These are phyloP conservation scores for Tenthredo notha DNA, from an alignment of 2,888 invertebrate species.

Conservation along the genomic window DNA sequence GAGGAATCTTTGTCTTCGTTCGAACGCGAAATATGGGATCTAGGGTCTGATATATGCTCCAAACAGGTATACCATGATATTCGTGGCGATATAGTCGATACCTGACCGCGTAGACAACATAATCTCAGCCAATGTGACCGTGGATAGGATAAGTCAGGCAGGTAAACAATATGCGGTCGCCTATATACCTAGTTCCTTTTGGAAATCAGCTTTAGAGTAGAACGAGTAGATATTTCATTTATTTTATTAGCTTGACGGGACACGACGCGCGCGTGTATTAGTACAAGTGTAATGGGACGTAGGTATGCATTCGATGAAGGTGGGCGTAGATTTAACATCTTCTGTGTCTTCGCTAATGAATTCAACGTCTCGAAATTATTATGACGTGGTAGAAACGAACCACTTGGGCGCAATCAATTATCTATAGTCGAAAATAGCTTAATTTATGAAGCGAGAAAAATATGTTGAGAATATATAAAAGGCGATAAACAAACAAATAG, in stretches of 20 bases:
- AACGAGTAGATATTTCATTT: neutral
- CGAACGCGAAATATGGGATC: neutral
- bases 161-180: neutral
- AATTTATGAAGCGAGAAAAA: neutral
- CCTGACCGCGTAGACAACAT: conserved; percentile 3
- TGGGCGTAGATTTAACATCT: conserved; percentile 22
- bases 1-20: neutral
- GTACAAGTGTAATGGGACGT: neutral
- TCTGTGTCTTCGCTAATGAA: neutral
- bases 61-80: neutral
- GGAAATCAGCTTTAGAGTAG: neutral
- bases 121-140: conserved; percentile 3
- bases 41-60: neutral
- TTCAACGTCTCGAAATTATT: conserved; percentile 19
- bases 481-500: neutral
- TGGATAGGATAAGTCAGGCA: neutral
- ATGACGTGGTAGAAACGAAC: neutral
- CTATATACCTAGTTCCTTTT: neutral
- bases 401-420: neutral
- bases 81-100: neutral
- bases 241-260: neutral
- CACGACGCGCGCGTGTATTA: neutral
- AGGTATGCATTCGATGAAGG: neutral
- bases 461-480: neutral
- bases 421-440: neutral